Evolutionary conservation across 2,113 vertebrate species (phyloP), one percentile per base, ranked within the genome.

Genomic region (Festucalex cinctus): DNA sequence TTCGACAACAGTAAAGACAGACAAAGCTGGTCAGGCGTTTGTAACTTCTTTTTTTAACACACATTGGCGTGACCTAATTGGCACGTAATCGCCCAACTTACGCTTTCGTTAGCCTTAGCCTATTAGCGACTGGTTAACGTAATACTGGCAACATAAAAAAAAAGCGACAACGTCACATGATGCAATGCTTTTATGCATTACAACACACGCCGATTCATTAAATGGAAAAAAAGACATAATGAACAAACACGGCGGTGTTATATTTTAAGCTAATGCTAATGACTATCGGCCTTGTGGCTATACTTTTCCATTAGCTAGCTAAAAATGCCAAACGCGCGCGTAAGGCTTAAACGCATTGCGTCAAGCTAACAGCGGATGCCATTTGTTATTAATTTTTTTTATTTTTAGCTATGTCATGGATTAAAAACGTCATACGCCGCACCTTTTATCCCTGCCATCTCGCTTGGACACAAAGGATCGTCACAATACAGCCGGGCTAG

Each of bases 401-500:
- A 44, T 44, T 51, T 19, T 9, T 1, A 43, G 1, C 24, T 26
- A 19, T 1, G 17, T 1, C 1, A 12, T 3, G 0, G 3, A 53
- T 20, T n/a, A 6, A 0, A 28, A 37, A 24, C 44, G 4, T 28
- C 1, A n/a, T 1, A 13, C n/a, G 10, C 9, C 74, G 75, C 73
- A 92, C 91, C 91, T 91, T 92, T 92, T 83, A 92, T 92, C 61
- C 91, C 91, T 65, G 91, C 91, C 91, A 92, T 92, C 78, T 86
- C 77, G 78, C 63, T 63, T 71, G 75, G 76, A 84, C 86, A 84
- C 86, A 86, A 85, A 85, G 77, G 78, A 83, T 78, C 64, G 77
- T 77, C 85, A 76, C 81, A 51, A 74, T 3, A 24, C 48, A 77
- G 74, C 79, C 71, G 66, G 24, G 69, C 63, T 59, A 46, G 57